Base-by-base conservation (phyloP, 92 coral and sea anemone genomes). In the Anthopleura xanthogrammica region DNA sequence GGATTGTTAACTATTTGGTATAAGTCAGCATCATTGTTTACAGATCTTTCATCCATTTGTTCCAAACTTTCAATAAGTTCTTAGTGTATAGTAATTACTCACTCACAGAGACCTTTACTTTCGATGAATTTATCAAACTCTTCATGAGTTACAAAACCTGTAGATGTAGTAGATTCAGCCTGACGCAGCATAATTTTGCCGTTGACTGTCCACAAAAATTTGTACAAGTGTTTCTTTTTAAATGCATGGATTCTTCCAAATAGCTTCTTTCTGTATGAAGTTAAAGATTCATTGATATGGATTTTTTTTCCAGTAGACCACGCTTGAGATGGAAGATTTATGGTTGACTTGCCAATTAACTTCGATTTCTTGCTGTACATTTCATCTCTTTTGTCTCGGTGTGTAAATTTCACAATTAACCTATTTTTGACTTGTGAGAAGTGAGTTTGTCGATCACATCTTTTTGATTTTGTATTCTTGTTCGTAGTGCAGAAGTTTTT, bases 211-310 rank as follows among this genome's bases (percentile, higher is more conserved):
- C 83, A 80, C 3, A 80, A 17, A 41, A 54, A 60, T 41, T 80
- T 80, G 42, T 60, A 80, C 72, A 17, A 10, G 12, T 60, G 20
- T 0, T 60, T 70, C 64, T 70, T 64, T 54, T 80, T 80, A 50
- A 80, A 80, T 16, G 12, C 74, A 2, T 62, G 41, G 3, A 80
- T 64, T 23, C 56, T 29, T 16, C 86, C 84, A 70, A 85, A 85
- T 14, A 89, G 86, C 42, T 42, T 60, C 73, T 77, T 86, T 65
- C 86, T 76, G 48, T 81, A 85, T 19, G 85, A 52, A 17, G 89
- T 89, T 46, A 89, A 72, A 2, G 89, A 86, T 74, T 86, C 90
- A 23, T 60, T 60, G 22, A 60, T 60, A 60, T 16, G 23, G 5
- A 2, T 1, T 56, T 16, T 56, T 3, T 16, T 56, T 1, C 66